A percentile compares a stretch with the other conserved stretches of the same genome.
Evolutionary conservation across 1,140 invertebrate genomes (phyloP).

Genomic region (Drosophila sturtevanti): DNA sequence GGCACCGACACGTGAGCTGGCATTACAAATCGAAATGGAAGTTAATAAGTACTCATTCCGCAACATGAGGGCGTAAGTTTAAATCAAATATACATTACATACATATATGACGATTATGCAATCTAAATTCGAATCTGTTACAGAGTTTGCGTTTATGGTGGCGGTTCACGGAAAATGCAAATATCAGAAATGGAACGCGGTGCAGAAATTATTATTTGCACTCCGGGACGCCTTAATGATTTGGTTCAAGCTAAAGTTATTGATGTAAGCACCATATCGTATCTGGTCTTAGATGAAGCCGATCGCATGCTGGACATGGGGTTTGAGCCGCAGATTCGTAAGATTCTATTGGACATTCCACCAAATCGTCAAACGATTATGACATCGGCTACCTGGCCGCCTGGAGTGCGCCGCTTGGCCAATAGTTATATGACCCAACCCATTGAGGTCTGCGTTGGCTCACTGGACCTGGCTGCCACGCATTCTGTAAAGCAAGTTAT

Average conservation of each 20-base stretch:
- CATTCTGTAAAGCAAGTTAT: slow-evolving; percentile 92
- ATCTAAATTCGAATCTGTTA: slow-evolving; percentile 12
- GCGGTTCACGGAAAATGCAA: slow-evolving; percentile 90
- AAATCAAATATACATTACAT: neutral
- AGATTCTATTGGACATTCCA: slow-evolving; percentile 89
- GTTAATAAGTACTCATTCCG: slow-evolving; percentile 93
- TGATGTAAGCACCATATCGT: slow-evolving; percentile 90
- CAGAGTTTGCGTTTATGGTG: slow-evolving; percentile 94
- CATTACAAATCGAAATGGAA: slow-evolving; percentile 95
- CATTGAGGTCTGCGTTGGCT: slow-evolving; percentile 94
- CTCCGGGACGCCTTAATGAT: slow-evolving; percentile 94
- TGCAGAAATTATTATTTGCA: slow-evolving; percentile 94
- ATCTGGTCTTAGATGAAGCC: slow-evolving; percentile 96
- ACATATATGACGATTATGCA: no score
- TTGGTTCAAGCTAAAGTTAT: slow-evolving; percentile 87
- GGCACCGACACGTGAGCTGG: slow-evolving; percentile 95
- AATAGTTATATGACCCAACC: slow-evolving; percentile 94
- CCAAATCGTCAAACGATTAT: slow-evolving; percentile 93
- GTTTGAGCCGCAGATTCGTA: slow-evolving; percentile 94
- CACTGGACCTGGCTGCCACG: slow-evolving; percentile 92
- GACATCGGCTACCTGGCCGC: slow-evolving; percentile 95
- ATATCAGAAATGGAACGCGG: slow-evolving; percentile 88
- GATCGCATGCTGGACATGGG: slow-evolving; percentile 93
- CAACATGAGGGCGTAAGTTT: slow-evolving; percentile 90
- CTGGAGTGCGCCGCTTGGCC: slow-evolving; percentile 91